These are phyloP conservation scores for Sceliomorpha sp. DNA, from an alignment of 2,888 invertebrate genomes.

Conservation along the genomic window DNA sequence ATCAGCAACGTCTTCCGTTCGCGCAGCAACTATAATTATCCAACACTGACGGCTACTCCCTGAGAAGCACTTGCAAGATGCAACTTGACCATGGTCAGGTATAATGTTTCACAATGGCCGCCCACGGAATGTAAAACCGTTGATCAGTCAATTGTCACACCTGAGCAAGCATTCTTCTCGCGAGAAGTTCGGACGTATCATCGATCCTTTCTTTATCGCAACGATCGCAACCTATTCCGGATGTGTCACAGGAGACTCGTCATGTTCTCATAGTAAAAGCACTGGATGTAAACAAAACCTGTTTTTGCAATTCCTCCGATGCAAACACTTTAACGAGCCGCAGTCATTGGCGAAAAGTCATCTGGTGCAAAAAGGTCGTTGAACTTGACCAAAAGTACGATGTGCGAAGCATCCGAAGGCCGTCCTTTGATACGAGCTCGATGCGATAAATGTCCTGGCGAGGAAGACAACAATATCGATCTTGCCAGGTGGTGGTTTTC, in stretches of 20 bases:
- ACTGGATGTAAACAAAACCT: no score
- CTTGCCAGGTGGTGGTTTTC: constrained; percentile 16
- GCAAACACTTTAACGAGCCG: no score
- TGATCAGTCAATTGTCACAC: not conserved
- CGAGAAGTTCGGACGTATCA: not conserved
- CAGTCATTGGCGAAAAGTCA: no score
- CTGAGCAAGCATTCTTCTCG: not conserved
- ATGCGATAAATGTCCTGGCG: constrained; percentile 6
- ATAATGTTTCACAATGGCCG: constrained; percentile 7
- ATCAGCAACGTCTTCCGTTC: constrained; percentile 17
- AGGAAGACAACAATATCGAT: constrained; percentile 33
- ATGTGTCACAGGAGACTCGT: no score
- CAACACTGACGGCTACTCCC: constrained; percentile 5
- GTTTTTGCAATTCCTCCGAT: no score
- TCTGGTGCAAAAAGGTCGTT: no score
- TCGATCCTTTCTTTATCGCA: no score
- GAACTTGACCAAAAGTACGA: no score
- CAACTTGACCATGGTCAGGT: constrained; percentile 21
- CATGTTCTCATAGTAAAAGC: no score
- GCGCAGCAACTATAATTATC: constrained; percentile 16
- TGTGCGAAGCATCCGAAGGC: no score
- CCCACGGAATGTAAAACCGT: not conserved
- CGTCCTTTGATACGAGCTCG: constrained; percentile 1
- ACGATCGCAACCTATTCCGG: no score
- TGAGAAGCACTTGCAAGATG: not conserved